Conservation (phyloP, 2,888 invertebrate genomes). For the Pristionchus arcanus region DNA sequence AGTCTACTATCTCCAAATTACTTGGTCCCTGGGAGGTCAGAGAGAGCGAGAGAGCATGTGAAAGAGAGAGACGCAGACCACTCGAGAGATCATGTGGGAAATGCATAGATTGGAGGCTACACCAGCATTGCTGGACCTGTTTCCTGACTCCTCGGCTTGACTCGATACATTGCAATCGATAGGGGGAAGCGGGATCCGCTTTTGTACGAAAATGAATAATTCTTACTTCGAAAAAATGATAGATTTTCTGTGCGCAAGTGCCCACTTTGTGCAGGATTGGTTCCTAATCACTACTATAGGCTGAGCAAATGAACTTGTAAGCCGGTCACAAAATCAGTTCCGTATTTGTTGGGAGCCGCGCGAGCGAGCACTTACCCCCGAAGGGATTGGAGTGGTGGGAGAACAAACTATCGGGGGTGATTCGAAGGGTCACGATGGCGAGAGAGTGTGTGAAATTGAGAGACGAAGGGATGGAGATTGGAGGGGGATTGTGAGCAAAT, state of each 20-base stretch:
- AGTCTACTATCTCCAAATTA: too few species aligned
- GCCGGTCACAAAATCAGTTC: conserved; percentile 3
- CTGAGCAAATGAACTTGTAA: background rate
- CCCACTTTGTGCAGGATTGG: too few species aligned
- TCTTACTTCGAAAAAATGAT: too few species aligned
- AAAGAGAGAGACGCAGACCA: background rate
- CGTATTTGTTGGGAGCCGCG: conserved; percentile 43
- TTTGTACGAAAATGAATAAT: background rate
- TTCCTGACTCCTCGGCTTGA: background rate
- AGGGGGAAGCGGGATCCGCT: background rate
- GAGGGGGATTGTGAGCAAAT: conserved; percentile 25
- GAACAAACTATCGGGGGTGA: conserved; percentile 26
- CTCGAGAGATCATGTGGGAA: background rate
- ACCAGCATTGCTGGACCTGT: conserved; percentile 9
- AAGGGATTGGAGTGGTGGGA: background rate
- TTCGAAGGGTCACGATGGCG: conserved; percentile 17
- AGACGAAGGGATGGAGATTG: background rate
- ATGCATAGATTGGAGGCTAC: conserved; percentile 18
- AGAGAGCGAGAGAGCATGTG: background rate
- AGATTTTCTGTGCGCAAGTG: too few species aligned
- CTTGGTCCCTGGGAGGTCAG: background rate
- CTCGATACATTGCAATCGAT: background rate
- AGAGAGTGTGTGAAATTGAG: background rate
- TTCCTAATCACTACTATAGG: background rate
- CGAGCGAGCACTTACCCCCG: background rate